Conservation (phyloP, 2,888 invertebrate genomes). For the Cryptocheilus praepositus region DNA sequence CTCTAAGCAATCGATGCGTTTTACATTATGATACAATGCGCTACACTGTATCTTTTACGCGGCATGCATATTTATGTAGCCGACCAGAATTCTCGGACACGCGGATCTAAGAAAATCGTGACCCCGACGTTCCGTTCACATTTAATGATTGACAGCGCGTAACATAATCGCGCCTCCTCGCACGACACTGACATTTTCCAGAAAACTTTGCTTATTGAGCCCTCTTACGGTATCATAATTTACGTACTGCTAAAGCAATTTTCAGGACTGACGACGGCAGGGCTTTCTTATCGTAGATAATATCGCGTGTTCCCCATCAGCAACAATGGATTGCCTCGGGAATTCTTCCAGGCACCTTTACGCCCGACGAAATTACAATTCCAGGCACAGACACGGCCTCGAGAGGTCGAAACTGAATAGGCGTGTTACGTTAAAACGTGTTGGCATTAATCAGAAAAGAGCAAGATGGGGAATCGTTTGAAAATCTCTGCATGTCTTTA, state of each 20-base stretch:
- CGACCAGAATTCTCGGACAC: too few species aligned
- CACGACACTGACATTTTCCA: too few species aligned
- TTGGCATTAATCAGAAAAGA: conserved; percentile 25
- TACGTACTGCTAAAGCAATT: background rate
- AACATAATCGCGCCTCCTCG: too few species aligned
- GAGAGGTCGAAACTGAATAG: conserved; percentile 50
- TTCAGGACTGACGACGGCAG: background rate
- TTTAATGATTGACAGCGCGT: too few species aligned
- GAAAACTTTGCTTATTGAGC: too few species aligned
- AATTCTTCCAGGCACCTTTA: conserved; percentile 49
- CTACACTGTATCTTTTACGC: too few species aligned
- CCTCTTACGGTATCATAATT: too few species aligned
- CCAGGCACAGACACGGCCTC: conserved; percentile 48
- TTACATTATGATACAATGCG: too few species aligned
- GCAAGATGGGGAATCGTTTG: background rate
- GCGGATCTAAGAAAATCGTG: too few species aligned
- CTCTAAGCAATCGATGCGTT: too few species aligned
- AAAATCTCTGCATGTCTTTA: conserved; percentile 17
- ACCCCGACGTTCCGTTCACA: too few species aligned
- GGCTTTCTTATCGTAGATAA: conserved; percentile 39
- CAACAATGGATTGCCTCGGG: conserved; percentile 40
- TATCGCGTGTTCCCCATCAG: conserved; percentile 45
- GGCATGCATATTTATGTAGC: too few species aligned
- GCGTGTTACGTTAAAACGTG: conserved; percentile 24
- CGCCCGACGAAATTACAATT: conserved; percentile 48